phyloP scores from a whole-genome alignment of 2,888 invertebrate genomes.

The Metacarcinus magister region DNA sequence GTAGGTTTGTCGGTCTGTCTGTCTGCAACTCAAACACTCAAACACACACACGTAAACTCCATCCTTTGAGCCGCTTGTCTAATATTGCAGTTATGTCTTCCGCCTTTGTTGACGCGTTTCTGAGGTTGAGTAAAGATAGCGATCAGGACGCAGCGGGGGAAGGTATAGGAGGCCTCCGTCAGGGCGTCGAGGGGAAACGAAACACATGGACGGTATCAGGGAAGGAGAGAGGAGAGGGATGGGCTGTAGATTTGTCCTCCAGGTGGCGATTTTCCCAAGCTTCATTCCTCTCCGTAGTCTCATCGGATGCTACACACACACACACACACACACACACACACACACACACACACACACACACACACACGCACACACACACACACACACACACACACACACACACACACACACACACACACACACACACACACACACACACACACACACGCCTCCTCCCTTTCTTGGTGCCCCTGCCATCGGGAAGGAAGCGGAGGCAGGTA shows the following conservation, averaged over 20 bases:
- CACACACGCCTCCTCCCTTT: background rate
- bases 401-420: background rate
- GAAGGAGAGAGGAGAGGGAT: background rate
- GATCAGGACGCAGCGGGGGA: background rate
- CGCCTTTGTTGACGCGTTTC: background rate
- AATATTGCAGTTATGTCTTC: background rate
- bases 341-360: slow-evolving; percentile 2
- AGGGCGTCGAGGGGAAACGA: background rate
- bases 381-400: too few relatives aligned
- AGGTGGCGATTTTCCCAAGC: background rate
- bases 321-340: slow-evolving; percentile 1
- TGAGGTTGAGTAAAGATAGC: background rate
- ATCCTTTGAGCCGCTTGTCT: background rate
- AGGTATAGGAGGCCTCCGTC: background rate
- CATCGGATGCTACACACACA: background rate
- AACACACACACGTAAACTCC: background rate
- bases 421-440: background rate
- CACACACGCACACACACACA: background rate
- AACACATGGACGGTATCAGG: background rate
- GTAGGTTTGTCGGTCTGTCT: background rate
- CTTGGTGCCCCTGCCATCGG: background rate
- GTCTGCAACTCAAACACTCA: background rate
- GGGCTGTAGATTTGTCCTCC: background rate
- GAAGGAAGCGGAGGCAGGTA: slow-evolving; percentile 22
- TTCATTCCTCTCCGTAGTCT: background rate